These are phyloP conservation scores for Dynastes maya DNA, from an alignment of 2,888 invertebrate genomes.

Conservation along the genomic window DNA sequence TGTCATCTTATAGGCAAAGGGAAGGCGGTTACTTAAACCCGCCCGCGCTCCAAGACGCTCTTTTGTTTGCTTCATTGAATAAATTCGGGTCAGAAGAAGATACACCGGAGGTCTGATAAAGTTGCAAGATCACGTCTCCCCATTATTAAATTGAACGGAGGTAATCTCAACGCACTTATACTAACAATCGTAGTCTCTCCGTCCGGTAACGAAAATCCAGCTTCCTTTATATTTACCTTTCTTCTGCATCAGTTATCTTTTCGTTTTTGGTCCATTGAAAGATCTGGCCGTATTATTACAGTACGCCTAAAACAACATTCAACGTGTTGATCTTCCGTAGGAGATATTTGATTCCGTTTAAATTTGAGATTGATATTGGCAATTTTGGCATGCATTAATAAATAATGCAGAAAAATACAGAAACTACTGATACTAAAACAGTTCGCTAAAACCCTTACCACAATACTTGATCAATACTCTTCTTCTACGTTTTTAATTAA, in stretches of 20 bases:
- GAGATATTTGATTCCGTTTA: neutral
- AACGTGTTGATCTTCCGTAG: neutral
- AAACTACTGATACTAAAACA: too few species aligned
- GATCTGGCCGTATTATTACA: neutral
- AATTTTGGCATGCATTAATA: neutral
- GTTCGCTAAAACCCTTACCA: too few species aligned
- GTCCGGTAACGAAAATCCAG: neutral
- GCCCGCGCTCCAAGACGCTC: neutral
- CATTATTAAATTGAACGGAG: slow-evolving; percentile 40
- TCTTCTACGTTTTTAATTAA: too few species aligned
- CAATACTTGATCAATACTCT: too few species aligned
- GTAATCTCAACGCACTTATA: slow-evolving; percentile 42
- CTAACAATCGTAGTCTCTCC: slow-evolving; percentile 29
- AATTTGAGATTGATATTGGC: neutral
- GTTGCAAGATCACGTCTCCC: slow-evolving; percentile 40
- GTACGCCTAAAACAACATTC: slow-evolving; percentile 5
- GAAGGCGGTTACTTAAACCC: neutral
- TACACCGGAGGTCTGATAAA: slow-evolving; percentile 30
- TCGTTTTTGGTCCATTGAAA: neutral
- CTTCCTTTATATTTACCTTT: slow-evolving; percentile 36
- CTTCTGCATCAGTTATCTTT: slow-evolving; percentile 8
- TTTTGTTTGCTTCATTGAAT: slow-evolving; percentile 31
- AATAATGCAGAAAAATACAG: too few species aligned
- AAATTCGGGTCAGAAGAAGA: slow-evolving; percentile 30
- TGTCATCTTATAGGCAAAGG: neutral